phyloP scores from a whole-genome alignment of 2,113 vertebrate genomes.

The Rhagologus leucostigma region DNA sequence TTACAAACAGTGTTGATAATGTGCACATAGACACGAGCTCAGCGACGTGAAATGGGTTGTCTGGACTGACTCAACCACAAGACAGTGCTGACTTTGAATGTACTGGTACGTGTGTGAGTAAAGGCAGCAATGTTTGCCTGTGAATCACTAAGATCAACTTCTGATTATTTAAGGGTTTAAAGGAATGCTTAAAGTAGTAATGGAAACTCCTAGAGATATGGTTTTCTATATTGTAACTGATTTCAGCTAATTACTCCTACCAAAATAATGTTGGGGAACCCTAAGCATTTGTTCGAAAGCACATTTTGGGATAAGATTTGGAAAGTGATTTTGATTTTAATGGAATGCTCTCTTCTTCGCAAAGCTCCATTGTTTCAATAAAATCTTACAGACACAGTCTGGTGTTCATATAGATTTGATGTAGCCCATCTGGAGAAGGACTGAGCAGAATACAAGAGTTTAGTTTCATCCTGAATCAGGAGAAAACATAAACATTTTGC shows the following conservation, averaged over 20 bases:
- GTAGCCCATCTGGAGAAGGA: constrained; percentile 6
- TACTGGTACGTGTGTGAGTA: rapidly evolving
- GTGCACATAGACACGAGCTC: background rate
- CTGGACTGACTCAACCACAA: background rate
- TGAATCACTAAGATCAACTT: background rate
- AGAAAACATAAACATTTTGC: constrained; percentile 24
- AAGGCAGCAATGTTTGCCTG: background rate
- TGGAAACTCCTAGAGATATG: background rate
- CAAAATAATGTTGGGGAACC: background rate
- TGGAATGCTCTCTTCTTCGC: background rate
- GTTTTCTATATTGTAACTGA: background rate
- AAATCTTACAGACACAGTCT: background rate
- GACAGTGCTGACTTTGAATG: background rate
- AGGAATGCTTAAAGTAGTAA: background rate
- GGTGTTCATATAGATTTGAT: background rate
- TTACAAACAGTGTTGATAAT: background rate
- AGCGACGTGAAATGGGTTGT: rapidly evolving
- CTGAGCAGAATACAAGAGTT: background rate
- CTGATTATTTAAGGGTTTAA: background rate
- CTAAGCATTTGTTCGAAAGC: background rate
- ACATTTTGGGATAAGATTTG: background rate
- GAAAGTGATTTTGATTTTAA: background rate
- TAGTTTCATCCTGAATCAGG: background rate
- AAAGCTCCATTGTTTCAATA: background rate
- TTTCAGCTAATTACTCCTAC: background rate